A percentile compares a stretch with the other conserved stretches of the same genome.
These are phyloP conservation scores for Trichonephila clavipes DNA, from an alignment of 1,140 invertebrate species.

Conservation along the genomic window DNA sequence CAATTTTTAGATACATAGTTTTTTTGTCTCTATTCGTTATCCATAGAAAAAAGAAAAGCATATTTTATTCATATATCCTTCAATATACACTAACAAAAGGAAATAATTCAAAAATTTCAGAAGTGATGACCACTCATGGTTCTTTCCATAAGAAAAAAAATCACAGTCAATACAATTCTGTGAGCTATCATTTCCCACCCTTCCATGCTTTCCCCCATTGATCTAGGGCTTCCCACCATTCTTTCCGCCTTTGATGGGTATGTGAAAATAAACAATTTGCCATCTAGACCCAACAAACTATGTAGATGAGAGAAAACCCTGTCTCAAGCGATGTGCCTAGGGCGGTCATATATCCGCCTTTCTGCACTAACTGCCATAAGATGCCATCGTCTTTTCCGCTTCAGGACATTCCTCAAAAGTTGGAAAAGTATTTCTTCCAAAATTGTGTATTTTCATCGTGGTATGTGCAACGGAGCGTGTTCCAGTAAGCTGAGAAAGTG, in stretches of 20 bases:
- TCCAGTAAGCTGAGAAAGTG: background rate
- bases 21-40: no score
- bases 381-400: conserved; percentile 59
- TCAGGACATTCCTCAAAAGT: conserved; percentile 71
- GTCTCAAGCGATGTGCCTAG: background rate
- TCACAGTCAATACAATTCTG: no score
- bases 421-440: conserved; percentile 57
- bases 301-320: conserved; percentile 35
- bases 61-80: no score
- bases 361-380: conserved; percentile 65
- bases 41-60: no score
- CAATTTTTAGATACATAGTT: no score
- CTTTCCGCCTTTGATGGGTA: background rate
- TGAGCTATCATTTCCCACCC: background rate
- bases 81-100: no score
- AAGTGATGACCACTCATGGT: no score
- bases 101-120: no score
- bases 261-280: conserved; percentile 66
- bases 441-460: conserved; percentile 51
- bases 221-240: background rate
- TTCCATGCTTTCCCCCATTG: background rate
- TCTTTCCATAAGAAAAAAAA: no score
- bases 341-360: conserved; percentile 57
- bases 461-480: conserved; percentile 30
- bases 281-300: conserved; percentile 21